Evolutionary conservation across 2,888 invertebrate genomes (phyloP), one percentile per base, ranked within the genome.

Genomic region (Xanthia icteritia): DNA sequence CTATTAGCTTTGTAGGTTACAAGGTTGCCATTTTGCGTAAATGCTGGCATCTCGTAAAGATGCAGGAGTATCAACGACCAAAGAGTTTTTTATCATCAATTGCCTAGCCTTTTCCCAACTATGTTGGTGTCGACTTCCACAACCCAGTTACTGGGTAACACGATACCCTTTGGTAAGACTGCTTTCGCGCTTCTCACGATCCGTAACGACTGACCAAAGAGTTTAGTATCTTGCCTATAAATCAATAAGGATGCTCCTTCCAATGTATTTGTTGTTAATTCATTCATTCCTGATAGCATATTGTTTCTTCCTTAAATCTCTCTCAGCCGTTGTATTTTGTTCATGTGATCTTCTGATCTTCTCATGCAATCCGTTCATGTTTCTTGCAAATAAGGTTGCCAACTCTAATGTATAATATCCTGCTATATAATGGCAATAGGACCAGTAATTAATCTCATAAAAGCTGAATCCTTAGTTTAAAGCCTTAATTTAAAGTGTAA

Each of bases 1-100:
- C 31, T 11, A 45, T 65, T 67, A 66, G 42, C 15, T 70, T 31
- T 70, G 3, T 64, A 23, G 31, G 70, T 66, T 31, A 61, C 20
- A 5, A 15, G 42, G 27, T 42, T 42, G 20, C 13, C 39, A 61
- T 27, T 61, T 61, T 13, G 27, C 4, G 39, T 61, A 31, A 45
- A 67, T 45, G 45, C 45, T 71, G 17, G 11, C 66, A 61, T 69
- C 27, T 61, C 4, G 6, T 11, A n/a, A 11, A 17, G n/a, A 20
- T 54, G 15, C 20, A 39, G 64, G 39, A 9, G 64, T 63, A 9
- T 27, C 51, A 6, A 48, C 48, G 6, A 48, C 48, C 48, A 48
- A 48, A 20, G 48, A 48, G 48, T 17, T 48, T 15, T 0, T 5
- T 45, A 45, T 42, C 9, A 42, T 45, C 45, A 48, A 0, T 5